Conservation (phyloP, 2,888 invertebrate genomes). For the Leucoptera coffeella region DNA sequence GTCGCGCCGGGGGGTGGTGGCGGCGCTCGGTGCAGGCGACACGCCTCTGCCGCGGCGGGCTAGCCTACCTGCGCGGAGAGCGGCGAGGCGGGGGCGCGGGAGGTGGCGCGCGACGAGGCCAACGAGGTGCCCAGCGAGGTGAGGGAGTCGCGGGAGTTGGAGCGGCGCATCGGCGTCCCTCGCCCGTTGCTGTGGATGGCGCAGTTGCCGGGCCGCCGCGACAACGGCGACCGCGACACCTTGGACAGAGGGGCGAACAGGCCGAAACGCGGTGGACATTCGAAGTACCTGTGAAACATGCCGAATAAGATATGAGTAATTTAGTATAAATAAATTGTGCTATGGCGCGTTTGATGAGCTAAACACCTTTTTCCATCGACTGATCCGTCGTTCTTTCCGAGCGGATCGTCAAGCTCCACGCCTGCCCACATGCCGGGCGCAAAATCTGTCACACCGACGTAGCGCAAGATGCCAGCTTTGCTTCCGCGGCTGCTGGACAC, state of each 20-base stretch:
- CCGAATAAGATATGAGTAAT: not conserved
- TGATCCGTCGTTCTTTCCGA: conserved; percentile 94
- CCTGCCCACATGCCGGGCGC: conserved; percentile 94
- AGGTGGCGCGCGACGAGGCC: conserved; percentile 57
- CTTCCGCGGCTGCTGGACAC: conserved; percentile 82
- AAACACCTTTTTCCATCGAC: conserved; percentile 82
- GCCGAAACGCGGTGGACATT: conserved; percentile 84
- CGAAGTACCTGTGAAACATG: conserved; percentile 72
- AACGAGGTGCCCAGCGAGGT: conserved; percentile 57
- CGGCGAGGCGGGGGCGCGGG: conserved; percentile 71
- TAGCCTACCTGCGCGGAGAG: conserved; percentile 61
- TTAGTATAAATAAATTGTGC: not conserved
- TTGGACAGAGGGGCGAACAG: conserved; percentile 90
- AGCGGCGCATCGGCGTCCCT: conserved; percentile 55
- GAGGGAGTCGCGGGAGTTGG: conserved; percentile 83
- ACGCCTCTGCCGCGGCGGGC: conserved; percentile 49
- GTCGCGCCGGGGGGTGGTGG: conserved; percentile 29
- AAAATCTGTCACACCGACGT: conserved; percentile 83
- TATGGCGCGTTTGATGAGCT: not conserved
- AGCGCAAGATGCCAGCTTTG: conserved; percentile 81
- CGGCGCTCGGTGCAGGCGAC: conserved; percentile 6
- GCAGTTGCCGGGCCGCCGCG: conserved; percentile 58
- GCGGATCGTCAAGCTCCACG: conserved; percentile 87
- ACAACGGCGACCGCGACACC: conserved; percentile 79
- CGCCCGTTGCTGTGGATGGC: conserved; percentile 59